These are phyloP conservation scores for Mormyrus proboscirostris DNA, from an alignment of 2,797 vertebrate genomes.

Conservation along the genomic window DNA sequence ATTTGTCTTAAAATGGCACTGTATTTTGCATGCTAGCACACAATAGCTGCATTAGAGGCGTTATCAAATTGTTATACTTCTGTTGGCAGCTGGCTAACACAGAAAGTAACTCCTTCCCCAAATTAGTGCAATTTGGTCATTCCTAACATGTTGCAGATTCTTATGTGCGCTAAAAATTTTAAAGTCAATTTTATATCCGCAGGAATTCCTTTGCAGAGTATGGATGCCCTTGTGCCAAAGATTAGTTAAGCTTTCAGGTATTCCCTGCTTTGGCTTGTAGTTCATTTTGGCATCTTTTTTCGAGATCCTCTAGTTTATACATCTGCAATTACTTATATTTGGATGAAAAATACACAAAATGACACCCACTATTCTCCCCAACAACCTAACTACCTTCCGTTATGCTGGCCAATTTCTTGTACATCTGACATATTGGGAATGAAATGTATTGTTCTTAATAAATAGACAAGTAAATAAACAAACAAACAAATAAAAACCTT, in stretches of 20 bases:
- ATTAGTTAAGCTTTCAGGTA: background rate
- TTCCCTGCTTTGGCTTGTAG: background rate
- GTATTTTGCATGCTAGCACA: slow-evolving; percentile 12
- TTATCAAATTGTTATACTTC: background rate
- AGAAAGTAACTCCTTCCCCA: background rate
- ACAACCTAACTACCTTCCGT: background rate
- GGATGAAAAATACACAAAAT: background rate
- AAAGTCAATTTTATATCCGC: background rate
- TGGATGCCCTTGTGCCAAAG: background rate
- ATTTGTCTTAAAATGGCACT: background rate
- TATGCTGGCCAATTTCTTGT: background rate
- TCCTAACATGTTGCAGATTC: background rate
- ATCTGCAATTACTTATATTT: background rate
- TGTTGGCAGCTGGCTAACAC: slow-evolving; percentile 1
- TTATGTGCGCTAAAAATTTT: background rate
- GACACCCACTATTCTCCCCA: background rate
- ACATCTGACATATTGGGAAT: background rate
- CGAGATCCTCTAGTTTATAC: background rate
- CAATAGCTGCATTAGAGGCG: background rate
- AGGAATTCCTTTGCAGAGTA: background rate
- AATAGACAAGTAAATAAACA: background rate
- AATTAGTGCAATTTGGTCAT: background rate
- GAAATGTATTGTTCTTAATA: background rate
- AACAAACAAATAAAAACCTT: background rate
- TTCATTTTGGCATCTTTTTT: background rate